Base-by-base conservation (phyloP, 2,888 invertebrate genomes). In the Cheilosia impressa region DNA sequence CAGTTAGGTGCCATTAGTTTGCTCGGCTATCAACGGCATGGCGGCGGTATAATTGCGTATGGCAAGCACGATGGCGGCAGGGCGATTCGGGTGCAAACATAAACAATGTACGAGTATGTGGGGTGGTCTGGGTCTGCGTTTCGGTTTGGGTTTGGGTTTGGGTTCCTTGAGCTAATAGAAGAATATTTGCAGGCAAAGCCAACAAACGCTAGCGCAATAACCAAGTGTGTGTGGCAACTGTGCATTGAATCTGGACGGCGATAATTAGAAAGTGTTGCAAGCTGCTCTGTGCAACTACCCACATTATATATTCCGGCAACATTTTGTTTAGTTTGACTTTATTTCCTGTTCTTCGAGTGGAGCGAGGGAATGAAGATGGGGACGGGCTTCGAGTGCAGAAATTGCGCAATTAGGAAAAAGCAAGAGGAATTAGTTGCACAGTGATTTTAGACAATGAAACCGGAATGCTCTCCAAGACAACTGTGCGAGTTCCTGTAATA, bases 261-360 rank as follows among this genome's bases (percentile, higher is more conserved):
- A 71, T 79, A 79, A 79, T 79, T 79, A 79, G 78, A 65, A 79
- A 79, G 78, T 79, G 78, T 79, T 79, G 78, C 78, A 72, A 60
- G 71, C 52, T 65, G 65, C 63, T 72, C 41, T 53, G 50, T 52
- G 58, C 24, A 50, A 41, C 62, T 31, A 58, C 15, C n/a, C 3
- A 7, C 52, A 65, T 79, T 79, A 52, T 17, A 65, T 65, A 72
- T 79, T 79, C 76, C 76, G 60, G 68, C 43, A 60, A 76, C 52
- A 76, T 53, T 68, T 68, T 68, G 66, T 76, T 76, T 76, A 68
- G 68, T 68, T 68, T 68, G 66, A 60, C 60, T 76, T 79, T 65
- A 50, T 79, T 71, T 71, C 52, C 31, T 34, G 27, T 52, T 22
- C 34, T 41, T 13, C 22, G 43, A n/a, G 24, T 62, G 41, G 43